Conservation (phyloP, 2,888 invertebrate species). For the Sepiola atlantica region DNA sequence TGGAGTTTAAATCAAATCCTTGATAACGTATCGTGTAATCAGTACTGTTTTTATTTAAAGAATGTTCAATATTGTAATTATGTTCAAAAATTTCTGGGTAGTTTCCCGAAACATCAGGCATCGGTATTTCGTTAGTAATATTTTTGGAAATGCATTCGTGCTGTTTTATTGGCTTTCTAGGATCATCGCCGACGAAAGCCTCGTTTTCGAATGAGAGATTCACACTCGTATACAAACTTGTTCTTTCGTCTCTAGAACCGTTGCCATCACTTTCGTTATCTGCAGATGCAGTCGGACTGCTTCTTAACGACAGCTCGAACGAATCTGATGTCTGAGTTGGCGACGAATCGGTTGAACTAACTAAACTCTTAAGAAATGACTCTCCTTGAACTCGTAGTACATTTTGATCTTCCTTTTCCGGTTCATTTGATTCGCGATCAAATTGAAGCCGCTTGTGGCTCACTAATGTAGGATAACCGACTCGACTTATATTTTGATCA, state of each 20-base stretch:
- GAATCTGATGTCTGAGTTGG: neutral
- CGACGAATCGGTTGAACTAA: neutral
- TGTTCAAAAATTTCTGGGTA: neutral
- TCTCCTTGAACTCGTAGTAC: neutral
- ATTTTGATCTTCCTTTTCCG: neutral
- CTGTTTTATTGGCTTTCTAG: neutral
- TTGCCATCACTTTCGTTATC: neutral
- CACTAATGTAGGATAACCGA: constrained; percentile 38
- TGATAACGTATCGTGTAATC: neutral
- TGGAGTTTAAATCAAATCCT: neutral
- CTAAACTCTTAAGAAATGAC: neutral
- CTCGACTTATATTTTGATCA: neutral
- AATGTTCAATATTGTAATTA: neutral
- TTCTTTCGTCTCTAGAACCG: neutral
- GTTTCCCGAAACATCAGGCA: neutral
- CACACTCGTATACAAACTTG: neutral
- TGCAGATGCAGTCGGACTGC: neutral
- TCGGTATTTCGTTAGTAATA: neutral
- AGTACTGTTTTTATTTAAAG: neutral
- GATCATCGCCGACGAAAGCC: neutral
- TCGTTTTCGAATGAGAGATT: neutral
- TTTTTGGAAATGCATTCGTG: neutral
- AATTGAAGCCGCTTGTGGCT: neutral
- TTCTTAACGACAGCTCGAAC: neutral
- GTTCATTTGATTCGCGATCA: neutral